Evolutionary conservation across 2,888 invertebrate genomes (phyloP).

Genomic region (Endotricha flammealis): DNA sequence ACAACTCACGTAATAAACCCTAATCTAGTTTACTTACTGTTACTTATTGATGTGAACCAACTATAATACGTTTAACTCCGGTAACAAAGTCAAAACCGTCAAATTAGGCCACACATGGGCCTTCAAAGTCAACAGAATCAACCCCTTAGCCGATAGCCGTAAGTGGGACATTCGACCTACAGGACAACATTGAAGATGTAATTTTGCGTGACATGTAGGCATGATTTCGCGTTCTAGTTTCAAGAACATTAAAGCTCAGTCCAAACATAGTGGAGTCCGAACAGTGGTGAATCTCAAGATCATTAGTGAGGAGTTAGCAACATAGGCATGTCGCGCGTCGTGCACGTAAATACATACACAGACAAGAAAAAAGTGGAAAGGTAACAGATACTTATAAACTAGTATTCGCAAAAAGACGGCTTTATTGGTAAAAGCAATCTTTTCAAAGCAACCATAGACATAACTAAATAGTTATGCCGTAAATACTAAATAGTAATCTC

Average conservation of each 20-base stretch:
- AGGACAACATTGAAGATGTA: conserved; percentile 28
- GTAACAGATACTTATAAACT: no score
- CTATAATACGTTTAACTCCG: conserved; percentile 23
- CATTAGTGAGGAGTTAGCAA: no score
- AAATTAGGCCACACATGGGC: conserved; percentile 40
- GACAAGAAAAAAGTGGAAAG: no score
- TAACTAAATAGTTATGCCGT: no score
- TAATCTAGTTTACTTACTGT: conserved; percentile 4
- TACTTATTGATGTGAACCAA: conserved; percentile 12
- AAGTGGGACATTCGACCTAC: conserved; percentile 25
- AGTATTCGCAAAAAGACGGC: no score
- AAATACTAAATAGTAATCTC: no score
- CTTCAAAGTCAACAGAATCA: conserved; percentile 40
- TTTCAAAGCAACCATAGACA: no score
- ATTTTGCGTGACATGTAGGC: conserved; percentile 30
- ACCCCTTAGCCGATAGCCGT: conserved; percentile 33
- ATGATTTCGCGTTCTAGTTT: conserved; percentile 58
- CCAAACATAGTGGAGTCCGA: conserved; percentile 14
- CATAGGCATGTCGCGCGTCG: no score
- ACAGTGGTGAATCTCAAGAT: no score
- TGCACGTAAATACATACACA: no score
- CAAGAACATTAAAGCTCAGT: conserved; percentile 56
- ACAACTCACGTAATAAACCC: no score
- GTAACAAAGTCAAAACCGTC: conserved; percentile 38
- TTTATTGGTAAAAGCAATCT: no score